Percentiles rank a stretch among this genome's conserved stretches.
These are phyloP conservation scores for Pangasianodon gigas DNA, from an alignment of 2,113 vertebrate species.

Conservation along the genomic window DNA sequence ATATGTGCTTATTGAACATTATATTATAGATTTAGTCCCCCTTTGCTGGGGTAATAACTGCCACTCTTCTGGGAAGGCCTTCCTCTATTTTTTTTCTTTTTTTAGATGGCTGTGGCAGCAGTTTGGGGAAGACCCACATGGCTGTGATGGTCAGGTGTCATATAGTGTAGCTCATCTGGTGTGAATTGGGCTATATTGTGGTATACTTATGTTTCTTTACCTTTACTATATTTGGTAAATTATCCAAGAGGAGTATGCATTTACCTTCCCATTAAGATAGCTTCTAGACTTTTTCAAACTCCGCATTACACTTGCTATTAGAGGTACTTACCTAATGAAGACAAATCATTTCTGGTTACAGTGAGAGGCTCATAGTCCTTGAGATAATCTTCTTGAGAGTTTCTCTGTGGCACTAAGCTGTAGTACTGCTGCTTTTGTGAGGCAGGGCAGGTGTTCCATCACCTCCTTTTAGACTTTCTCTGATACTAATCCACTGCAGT, in stretches of 20 bases:
- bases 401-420: conserved; percentile 20
- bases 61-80: background rate
- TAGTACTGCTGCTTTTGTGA: background rate
- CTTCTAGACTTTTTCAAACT: conserved; percentile 20
- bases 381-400: conserved; percentile 27
- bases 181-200: background rate
- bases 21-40: too few species aligned
- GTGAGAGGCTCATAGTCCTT: conserved; percentile 8
- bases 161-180: too few species aligned
- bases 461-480: conserved; percentile 29
- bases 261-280: conserved; percentile 23
- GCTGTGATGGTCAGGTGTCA: too few species aligned
- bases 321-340: conserved; percentile 43
- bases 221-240: background rate
- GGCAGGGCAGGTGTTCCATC: conserved; percentile 38
- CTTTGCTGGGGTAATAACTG: background rate
- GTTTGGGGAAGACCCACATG: too few species aligned
- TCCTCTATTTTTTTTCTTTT: too few species aligned
- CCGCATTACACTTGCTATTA: conserved; percentile 25
- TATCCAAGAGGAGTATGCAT: background rate
- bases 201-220: background rate
- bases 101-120: too few species aligned
- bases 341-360: conserved; percentile 41
- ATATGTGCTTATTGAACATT: background rate
- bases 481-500: conserved; percentile 52